Conservation (phyloP, 2,797 vertebrate species). For the Oreortyx pictus region DNA sequence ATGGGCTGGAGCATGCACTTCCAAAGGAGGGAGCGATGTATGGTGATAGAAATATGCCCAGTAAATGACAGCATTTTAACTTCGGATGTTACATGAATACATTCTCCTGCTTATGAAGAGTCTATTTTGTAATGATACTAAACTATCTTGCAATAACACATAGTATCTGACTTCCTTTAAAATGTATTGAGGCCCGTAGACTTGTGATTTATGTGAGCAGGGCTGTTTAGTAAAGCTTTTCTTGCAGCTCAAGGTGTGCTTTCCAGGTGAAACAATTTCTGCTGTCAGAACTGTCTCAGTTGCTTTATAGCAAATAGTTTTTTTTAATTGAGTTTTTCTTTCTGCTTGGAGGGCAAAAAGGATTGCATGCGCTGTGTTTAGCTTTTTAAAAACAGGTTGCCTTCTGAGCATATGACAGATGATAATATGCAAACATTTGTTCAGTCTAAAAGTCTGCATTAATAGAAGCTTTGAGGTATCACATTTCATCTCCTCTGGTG, state of each 20-base stretch:
- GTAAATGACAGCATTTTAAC: neutral
- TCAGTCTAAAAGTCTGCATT: slow-evolving; percentile 34
- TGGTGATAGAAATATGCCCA: neutral
- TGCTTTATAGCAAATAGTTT: neutral
- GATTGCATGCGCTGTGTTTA: neutral
- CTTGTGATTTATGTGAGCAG: neutral
- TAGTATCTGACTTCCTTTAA: neutral
- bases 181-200: neutral
- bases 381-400: slow-evolving; percentile 39
- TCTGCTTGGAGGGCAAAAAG: neutral
- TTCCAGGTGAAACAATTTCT: neutral
- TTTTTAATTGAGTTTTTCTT: slow-evolving; percentile 5
- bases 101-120: neutral
- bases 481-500: neutral
- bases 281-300: neutral
- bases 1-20: neutral
- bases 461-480: slow-evolving; percentile 20
- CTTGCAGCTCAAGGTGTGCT: neutral
- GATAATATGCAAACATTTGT: slow-evolving; percentile 66
- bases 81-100: neutral
- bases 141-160: neutral
- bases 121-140: neutral
- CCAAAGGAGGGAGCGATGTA: neutral
- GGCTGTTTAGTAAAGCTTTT: neutral
- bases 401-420: slow-evolving; percentile 26